Percentiles rank a stretch among this genome's conserved stretches.
Evolutionary conservation across 2,888 invertebrate genomes (phyloP).

Genomic region (Formica aserva): DNA sequence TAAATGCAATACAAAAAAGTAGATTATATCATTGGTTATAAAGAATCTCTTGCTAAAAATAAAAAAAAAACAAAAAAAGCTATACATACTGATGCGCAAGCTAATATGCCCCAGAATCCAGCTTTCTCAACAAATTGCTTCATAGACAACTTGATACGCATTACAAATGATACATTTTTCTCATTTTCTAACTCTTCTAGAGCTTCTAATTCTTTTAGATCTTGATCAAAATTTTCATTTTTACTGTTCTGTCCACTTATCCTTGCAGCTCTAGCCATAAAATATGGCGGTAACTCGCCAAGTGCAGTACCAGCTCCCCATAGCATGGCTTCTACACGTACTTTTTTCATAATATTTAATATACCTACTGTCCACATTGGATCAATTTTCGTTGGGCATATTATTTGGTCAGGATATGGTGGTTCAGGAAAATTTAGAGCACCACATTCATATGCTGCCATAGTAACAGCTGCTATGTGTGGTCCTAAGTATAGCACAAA

Average conservation of each 20-base stretch:
- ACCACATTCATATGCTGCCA: slow-evolving; percentile 99
- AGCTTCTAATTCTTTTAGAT: slow-evolving; percentile 91
- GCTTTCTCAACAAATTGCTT: slow-evolving; percentile 96
- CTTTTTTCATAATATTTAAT: slow-evolving; percentile 97
- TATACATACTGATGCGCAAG: slow-evolving; percentile 94
- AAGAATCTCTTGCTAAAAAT: background rate
- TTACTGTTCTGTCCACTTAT: slow-evolving; percentile 85
- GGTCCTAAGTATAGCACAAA: slow-evolving; percentile 99
- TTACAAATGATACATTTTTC: slow-evolving; percentile 89
- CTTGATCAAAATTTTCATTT: slow-evolving; percentile 88
- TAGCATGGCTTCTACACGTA: slow-evolving; percentile 97
- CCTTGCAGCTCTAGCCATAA: slow-evolving; percentile 98
- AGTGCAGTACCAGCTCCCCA: slow-evolving; percentile 99
- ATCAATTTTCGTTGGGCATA: slow-evolving; percentile 93
- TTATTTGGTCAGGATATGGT: slow-evolving; percentile 99
- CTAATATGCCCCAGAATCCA: slow-evolving; percentile 98
- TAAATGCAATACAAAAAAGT: background rate
- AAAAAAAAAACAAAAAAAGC: slow-evolving; percentile 31
- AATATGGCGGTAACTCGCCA: slow-evolving; percentile 99
- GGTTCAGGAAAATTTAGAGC: slow-evolving; percentile 98
- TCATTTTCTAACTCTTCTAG: slow-evolving; percentile 89
- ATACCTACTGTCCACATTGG: slow-evolving; percentile 91
- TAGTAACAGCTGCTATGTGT: slow-evolving; percentile 98
- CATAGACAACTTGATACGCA: slow-evolving; percentile 94
- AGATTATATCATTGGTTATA: background rate